Evolutionary conservation across 2,888 invertebrate genomes (phyloP), one percentile per base, ranked within the genome.

Genomic region (Idaea straminata): DNA sequence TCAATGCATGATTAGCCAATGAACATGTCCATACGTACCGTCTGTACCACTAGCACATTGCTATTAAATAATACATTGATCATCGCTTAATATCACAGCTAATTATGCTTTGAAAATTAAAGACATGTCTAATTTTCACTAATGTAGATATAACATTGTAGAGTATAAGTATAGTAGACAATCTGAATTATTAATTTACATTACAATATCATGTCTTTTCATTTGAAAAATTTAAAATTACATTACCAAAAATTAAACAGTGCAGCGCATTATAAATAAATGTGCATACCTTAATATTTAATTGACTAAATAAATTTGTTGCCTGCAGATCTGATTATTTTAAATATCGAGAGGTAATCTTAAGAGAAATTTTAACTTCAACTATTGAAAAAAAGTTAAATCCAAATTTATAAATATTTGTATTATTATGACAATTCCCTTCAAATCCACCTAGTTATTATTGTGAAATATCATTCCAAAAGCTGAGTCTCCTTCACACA

Each of bases 221-320:
- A 91, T 91, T 88, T 92, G 92, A 92, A 91, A 88, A 88, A 79
- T 92, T 92, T 90, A 86, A 89, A 89, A 89, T 90, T 91, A 91
- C 91, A 83, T 90, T 91, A 91, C 91, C 89, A 92, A 91, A 92
- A 92, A 91, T 91, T 88, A 92, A 92, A 93, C 87, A 89, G 93
- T 93, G 93, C 93, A 91, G 92, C 92, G 92, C 92, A 92, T 92
- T 92, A 92, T 92, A 92, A 93, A 93, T 93, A 92, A 93, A 93
- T 91, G 93, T 93, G 93, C 93, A 93, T 91, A 90, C 86, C 93
- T 93, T 93, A 93, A 86, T 83, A 92, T 92, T 92, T 93, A 93
- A 93, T 93, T 93, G 93, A 93, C 93, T 93, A 93, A 92, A 93
- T 89, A 93, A 93, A 93, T 92, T 92, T 93, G 93, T 93, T 91